These are phyloP conservation scores for Anableps anableps DNA, from an alignment of 2,797 vertebrate species.

Conservation along the genomic window DNA sequence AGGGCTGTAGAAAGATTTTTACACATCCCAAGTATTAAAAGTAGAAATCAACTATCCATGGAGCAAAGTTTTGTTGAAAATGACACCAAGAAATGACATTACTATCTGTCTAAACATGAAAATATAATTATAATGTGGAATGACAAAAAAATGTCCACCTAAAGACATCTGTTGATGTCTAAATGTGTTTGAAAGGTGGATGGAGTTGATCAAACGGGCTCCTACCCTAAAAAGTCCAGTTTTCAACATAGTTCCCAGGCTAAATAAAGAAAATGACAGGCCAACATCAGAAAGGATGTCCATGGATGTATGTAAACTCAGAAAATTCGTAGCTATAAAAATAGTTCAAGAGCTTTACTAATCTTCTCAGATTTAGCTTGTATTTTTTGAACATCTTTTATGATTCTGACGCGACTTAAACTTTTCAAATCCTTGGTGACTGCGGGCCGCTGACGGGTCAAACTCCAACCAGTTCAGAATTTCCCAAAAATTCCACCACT, in stretches of 20 bases:
- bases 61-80: background rate
- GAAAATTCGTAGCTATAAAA: background rate
- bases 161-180: background rate
- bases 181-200: background rate
- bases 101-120: background rate
- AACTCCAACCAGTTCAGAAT: conserved; percentile 6
- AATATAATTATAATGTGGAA: background rate
- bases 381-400: background rate
- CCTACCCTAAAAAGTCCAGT: background rate
- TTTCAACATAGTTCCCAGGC: background rate
- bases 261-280: background rate
- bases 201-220: background rate
- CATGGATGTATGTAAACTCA: no score
- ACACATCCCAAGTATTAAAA: background rate
- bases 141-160: background rate
- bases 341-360: background rate
- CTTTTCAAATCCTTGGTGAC: background rate
- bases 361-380: background rate
- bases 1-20: background rate
- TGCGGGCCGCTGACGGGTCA: background rate
- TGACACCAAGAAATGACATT: background rate
- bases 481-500: background rate
- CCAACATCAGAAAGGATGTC: background rate
- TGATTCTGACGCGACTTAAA: background rate
- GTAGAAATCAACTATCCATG: background rate